phyloP scores from a whole-genome alignment of 2,888 invertebrate species.

The Nemotelus pantherinus region DNA sequence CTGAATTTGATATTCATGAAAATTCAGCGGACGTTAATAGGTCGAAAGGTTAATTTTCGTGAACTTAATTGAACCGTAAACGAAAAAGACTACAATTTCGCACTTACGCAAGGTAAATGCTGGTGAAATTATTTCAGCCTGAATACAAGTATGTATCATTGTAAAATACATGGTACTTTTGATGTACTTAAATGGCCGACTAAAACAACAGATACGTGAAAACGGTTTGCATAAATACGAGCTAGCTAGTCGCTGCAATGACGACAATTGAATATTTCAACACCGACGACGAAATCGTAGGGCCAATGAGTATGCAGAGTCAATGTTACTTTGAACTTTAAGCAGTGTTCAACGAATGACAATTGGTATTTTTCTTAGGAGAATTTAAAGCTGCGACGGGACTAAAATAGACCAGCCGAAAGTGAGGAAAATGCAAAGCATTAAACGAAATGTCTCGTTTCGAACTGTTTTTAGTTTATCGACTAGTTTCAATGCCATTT shows the following conservation, averaged over 20 bases:
- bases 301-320: constrained; percentile 16
- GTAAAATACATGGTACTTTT: not conserved
- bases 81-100: not conserved
- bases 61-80: not conserved
- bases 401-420: too few relatives aligned
- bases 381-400: too few relatives aligned
- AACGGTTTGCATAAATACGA: not conserved
- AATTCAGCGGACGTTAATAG: constrained; percentile 46
- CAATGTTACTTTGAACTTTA: not conserved
- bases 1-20: constrained; percentile 42
- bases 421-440: too few relatives aligned
- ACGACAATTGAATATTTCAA: constrained; percentile 22
- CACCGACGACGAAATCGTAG: not conserved
- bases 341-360: too few relatives aligned
- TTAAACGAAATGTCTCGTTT: too few relatives aligned
- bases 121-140: not conserved
- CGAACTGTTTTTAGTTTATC: too few relatives aligned
- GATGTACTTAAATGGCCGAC: not conserved
- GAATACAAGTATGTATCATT: not conserved
- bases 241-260: not conserved
- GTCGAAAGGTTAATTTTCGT: constrained; percentile 36
- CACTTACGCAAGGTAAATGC: not conserved
- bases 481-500: too few relatives aligned
- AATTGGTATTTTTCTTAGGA: too few relatives aligned
- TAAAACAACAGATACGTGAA: not conserved